Conservation (phyloP, 2,113 vertebrate genomes). For the Hippopotamus amphibius region DNA sequence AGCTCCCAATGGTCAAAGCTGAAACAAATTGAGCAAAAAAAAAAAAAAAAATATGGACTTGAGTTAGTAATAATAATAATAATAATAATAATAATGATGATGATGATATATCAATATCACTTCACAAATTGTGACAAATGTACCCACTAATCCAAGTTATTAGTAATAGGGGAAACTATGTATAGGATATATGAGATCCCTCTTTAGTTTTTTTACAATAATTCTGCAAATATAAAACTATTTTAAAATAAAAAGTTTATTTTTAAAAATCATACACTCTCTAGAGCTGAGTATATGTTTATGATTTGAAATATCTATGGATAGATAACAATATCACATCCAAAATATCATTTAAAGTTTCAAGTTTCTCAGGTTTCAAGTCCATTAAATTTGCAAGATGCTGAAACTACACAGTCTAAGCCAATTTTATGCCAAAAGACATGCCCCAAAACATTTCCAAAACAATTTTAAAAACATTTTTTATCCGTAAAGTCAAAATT, state of each 20-base stretch:
- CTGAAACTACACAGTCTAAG: neutral
- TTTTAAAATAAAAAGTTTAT: neutral
- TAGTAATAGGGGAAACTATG: neutral
- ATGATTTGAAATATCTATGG: neutral
- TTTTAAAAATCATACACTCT: neutral
- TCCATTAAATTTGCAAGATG: neutral
- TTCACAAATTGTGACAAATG: neutral
- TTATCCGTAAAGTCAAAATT: slow-evolving; percentile 54
- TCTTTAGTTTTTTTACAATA: neutral
- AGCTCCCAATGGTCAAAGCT: neutral
- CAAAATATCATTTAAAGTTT: neutral
- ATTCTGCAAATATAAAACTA: neutral
- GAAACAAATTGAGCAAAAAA: neutral
- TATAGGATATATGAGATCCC: neutral
- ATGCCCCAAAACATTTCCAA: neutral
- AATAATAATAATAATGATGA: neutral
- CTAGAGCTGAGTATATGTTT: neutral
- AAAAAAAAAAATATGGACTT: neutral
- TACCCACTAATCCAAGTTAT: neutral
- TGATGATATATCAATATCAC: neutral
- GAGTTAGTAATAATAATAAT: neutral
- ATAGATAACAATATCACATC: neutral
- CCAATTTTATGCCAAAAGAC: neutral
- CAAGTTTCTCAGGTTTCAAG: neutral
- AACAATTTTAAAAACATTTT: slow-evolving; percentile 60